Evolutionary conservation across 2,888 invertebrate species (phyloP), one percentile per base, ranked within the genome.

Genomic region (Drosophila falleni): DNA sequence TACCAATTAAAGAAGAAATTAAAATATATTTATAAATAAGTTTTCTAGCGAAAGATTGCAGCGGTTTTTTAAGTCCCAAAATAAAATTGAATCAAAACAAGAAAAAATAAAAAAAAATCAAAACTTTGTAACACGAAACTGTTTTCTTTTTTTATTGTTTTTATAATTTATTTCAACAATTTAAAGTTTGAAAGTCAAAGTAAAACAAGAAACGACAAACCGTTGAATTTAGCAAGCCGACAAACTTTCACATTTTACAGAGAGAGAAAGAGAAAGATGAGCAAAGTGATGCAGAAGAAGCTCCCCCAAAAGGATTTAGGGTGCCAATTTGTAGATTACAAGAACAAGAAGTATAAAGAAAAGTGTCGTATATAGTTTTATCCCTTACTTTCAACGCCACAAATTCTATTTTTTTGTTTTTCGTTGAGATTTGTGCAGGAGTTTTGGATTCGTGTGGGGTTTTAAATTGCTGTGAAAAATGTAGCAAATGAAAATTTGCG

Each of bases 261-360:
- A 10, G 10, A 19, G 13, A 15, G n/a, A 31, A 1, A 46, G 29
- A 13, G 15, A 16, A 19, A 35, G 35, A 37, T 9, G 11, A 26
- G 26, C 35, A 33, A 46, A 26, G 15, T 10, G n/a, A 37, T 4
- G 13, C 4, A n/a, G 5, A 31, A 23, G 39, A 10, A 49, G 29
- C 26, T 16, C 10, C 11, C 11, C 23, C 51, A 31, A 74, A 74
- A 65, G 74, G 78, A 60, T 75, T 80, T 78, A 71, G 61, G 83
- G 75, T 78, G 71, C 64, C 86, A 82, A 82, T 82, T 82, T 77
- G 77, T 72, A 70, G 74, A 82, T 78, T 63, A 67, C 62, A 69
- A 67, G 46, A 72, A 47, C 58, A 35, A 23, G 11, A 49, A 39
- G 33, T 29, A 16, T n/a, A 44, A 39, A 13, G 23, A 16, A 42